These are phyloP conservation scores for Pollenia amentaria DNA, from an alignment of 2,888 invertebrate species.

Conservation along the genomic window DNA sequence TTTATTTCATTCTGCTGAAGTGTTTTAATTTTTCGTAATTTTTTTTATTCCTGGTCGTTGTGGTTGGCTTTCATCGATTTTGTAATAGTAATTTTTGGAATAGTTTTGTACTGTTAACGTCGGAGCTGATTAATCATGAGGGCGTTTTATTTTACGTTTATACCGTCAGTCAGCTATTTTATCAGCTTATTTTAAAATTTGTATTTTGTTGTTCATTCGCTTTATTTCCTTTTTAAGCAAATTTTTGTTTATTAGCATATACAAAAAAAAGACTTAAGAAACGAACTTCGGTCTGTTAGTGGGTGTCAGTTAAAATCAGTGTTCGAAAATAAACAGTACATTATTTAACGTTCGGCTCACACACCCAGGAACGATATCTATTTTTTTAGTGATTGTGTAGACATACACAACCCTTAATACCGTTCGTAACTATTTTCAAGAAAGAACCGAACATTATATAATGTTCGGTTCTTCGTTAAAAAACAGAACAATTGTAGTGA, in stretches of 20 bases:
- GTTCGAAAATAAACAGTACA: too few relatives aligned
- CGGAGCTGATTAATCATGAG: conserved; percentile 34
- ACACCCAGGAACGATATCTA: too few relatives aligned
- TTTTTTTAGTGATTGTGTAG: too few relatives aligned
- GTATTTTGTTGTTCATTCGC: not conserved
- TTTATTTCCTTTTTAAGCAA: not conserved
- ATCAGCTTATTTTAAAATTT: not conserved
- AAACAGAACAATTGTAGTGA: too few relatives aligned
- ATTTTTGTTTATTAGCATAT: not conserved
- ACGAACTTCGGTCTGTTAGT: not conserved
- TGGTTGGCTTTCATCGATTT: conserved; percentile 63
- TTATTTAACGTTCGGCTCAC: too few relatives aligned
- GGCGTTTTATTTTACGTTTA: not conserved
- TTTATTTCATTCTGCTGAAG: conserved; percentile 48
- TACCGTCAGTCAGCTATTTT: conserved; percentile 25
- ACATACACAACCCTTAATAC: too few relatives aligned
- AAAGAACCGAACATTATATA: too few relatives aligned
- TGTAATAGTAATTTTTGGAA: conserved; percentile 48
- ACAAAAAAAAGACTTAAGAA: conserved; percentile 50
- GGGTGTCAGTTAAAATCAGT: not conserved
- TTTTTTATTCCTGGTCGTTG: not conserved
- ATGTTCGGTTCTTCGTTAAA: too few relatives aligned
- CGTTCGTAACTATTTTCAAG: too few relatives aligned
- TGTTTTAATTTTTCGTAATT: conserved; percentile 32
- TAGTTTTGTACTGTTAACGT: not conserved